These are phyloP conservation scores for Gerris buenoi DNA, from an alignment of 1,140 invertebrate species.

Conservation along the genomic window DNA sequence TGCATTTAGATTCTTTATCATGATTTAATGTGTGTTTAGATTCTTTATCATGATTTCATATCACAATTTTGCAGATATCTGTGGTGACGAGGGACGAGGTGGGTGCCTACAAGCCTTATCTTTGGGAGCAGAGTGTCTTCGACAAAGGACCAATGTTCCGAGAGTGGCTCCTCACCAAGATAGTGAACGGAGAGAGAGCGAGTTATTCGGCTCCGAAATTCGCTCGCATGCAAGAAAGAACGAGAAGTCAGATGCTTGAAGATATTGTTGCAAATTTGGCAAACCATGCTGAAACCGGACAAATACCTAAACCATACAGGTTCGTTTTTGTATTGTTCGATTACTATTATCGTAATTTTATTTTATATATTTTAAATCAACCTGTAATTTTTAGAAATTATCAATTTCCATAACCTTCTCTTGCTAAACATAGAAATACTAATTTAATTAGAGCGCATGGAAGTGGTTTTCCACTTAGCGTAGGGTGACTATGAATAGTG, in stretches of 20 bases:
- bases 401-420: no score
- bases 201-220: slow-evolving; percentile 95
- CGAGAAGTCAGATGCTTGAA: slow-evolving; percentile 77
- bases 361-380: no score
- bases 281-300: slow-evolving; percentile 85
- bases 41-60: background rate
- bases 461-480: no score
- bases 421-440: no score
- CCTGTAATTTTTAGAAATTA: no score
- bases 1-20: no score
- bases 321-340: no score
- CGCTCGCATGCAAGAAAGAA: slow-evolving; percentile 83
- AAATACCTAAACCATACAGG: slow-evolving; percentile 90
- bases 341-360: no score
- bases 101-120: slow-evolving; percentile 40
- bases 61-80: slow-evolving; percentile 37
- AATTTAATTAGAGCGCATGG: no score
- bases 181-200: slow-evolving; percentile 91
- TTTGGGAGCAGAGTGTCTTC: slow-evolving; percentile 18
- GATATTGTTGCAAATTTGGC: slow-evolving; percentile 86
- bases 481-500: no score
- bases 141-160: slow-evolving; percentile 75
- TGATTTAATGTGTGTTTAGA: no score
- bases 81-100: slow-evolving; percentile 94
- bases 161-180: slow-evolving; percentile 92